These are phyloP conservation scores for Polyommatus icarus DNA, from an alignment of 2,888 invertebrate species.

Conservation along the genomic window DNA sequence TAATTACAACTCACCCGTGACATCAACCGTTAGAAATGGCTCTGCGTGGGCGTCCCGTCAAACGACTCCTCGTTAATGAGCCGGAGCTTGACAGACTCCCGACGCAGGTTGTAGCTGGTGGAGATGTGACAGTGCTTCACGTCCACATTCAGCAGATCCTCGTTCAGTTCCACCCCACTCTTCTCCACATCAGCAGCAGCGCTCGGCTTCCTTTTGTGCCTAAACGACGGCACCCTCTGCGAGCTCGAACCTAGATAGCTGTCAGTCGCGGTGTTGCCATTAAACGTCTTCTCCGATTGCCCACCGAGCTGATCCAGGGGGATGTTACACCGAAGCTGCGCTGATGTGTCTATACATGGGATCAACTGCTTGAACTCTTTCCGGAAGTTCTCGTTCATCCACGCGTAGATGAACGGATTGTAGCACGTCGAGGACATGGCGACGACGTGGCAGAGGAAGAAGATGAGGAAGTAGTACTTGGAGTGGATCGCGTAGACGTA, in stretches of 20 bases:
- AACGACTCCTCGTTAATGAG: slow-evolving; percentile 76
- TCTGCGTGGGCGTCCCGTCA: slow-evolving; percentile 65
- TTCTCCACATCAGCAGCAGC: slow-evolving; percentile 82
- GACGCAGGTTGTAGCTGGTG: slow-evolving; percentile 70
- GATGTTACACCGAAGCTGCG: slow-evolving; percentile 62
- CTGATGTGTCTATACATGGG: slow-evolving; percentile 82
- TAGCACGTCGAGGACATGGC: slow-evolving; percentile 98
- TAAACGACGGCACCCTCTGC: slow-evolving; percentile 75
- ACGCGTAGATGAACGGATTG: slow-evolving; percentile 97
- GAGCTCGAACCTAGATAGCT: slow-evolving; percentile 79
- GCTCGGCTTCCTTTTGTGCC: slow-evolving; percentile 78
- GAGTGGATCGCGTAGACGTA: slow-evolving; percentile 86
- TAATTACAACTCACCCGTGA: slow-evolving; percentile 59
- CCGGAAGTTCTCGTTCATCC: slow-evolving; percentile 97
- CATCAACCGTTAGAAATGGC: slow-evolving; percentile 75
- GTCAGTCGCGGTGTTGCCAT: slow-evolving; percentile 87
- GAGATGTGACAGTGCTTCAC: slow-evolving; percentile 77
- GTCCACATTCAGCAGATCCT: slow-evolving; percentile 68
- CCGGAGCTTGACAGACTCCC: slow-evolving; percentile 72
- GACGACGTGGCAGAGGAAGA: slow-evolving; percentile 93
- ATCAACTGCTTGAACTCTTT: slow-evolving; percentile 93
- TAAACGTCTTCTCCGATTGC: slow-evolving; percentile 85
- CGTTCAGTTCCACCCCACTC: slow-evolving; percentile 74
- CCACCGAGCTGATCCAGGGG: slow-evolving; percentile 77
- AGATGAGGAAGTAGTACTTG: slow-evolving; percentile 92